Conservation (phyloP, 2,113 vertebrate genomes). For the Hemibagrus wyckioides region DNA sequence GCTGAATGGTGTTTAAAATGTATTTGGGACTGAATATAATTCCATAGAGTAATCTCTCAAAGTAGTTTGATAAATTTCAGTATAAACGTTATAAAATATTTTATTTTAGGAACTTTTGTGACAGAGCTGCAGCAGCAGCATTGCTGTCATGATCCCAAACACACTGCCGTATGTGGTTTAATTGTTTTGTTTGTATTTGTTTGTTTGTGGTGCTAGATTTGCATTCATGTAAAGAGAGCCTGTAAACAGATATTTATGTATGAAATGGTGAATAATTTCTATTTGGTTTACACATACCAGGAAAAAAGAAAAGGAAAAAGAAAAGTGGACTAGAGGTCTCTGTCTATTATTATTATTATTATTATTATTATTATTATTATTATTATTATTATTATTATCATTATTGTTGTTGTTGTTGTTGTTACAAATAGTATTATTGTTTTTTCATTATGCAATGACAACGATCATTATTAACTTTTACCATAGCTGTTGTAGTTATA, state of each 20-base stretch:
- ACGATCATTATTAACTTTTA: neutral
- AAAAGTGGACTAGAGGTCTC: neutral
- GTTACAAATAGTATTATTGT: neutral
- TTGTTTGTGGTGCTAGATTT: too few relatives aligned
- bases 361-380: conserved; percentile 6
- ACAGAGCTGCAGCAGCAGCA: neutral
- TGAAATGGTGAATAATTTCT: too few relatives aligned
- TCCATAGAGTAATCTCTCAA: neutral
- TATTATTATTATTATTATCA: neutral
- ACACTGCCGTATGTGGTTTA: neutral
- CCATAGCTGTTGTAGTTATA: neutral
- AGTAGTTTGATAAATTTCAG: neutral
- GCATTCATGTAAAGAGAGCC: too few relatives aligned
- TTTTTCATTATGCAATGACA: neutral
- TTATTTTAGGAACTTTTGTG: neutral
- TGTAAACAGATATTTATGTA: too few relatives aligned
- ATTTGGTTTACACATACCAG: neutral
- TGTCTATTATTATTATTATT: neutral
- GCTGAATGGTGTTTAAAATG: neutral
- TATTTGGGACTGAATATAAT: neutral
- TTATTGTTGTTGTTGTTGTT: too few relatives aligned
- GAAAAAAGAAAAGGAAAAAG: neutral
- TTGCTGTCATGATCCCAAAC: neutral
- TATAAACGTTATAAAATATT: neutral
- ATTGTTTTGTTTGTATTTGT: too few relatives aligned